Evolutionary conservation across 92 coral and sea anemone species (phyloP), one percentile per base, ranked within the genome.

Genomic region (Porites lobata): DNA sequence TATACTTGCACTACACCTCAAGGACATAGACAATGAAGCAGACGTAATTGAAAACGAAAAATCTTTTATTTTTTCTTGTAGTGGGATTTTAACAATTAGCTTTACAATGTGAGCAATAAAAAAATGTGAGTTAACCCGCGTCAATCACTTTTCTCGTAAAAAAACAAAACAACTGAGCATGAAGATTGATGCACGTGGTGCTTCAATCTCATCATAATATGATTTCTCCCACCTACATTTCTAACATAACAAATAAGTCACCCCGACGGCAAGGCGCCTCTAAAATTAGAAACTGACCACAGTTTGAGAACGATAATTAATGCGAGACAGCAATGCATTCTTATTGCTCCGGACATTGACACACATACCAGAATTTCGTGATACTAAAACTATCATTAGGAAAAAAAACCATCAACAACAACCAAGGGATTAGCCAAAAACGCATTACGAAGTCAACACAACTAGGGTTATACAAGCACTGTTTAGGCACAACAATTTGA

Each of bases 31-130:
- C 22, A 20, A 8, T 14, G 24, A 47, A 29, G 69, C 14, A 7
- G 5, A 69, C 7, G 7, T 32, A 15, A n/a, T 26, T 14, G 8
- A 13, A 20, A 14, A 38, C 26, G 1, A 51, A 38, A 12, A 1
- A 51, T 53, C 58, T 53, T 3, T 2, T 53, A 29, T 66, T 21
- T 80, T 21, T 50, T 3, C 24, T 8, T 51, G 50, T 10, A 22
- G 3, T 52, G 19, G 14, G 50, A 10, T 52, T 50, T 13, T 0
- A 21, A 20, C 32, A 80, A 13, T 81, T 22, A 0, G 13, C n/a
- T 81, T 65, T 50, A 21, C 9, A 8, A 57, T 18, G n/a, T 32
- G 11, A 8, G 86, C 8, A 81, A 81, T 81, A 81, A 81, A 81
- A 17, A 1, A 18, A 32, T 3, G 3, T 22, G 47, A 0, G 47